Base-by-base conservation (phyloP, 1,140 invertebrate species). In the Belonocnema kinseyi region DNA sequence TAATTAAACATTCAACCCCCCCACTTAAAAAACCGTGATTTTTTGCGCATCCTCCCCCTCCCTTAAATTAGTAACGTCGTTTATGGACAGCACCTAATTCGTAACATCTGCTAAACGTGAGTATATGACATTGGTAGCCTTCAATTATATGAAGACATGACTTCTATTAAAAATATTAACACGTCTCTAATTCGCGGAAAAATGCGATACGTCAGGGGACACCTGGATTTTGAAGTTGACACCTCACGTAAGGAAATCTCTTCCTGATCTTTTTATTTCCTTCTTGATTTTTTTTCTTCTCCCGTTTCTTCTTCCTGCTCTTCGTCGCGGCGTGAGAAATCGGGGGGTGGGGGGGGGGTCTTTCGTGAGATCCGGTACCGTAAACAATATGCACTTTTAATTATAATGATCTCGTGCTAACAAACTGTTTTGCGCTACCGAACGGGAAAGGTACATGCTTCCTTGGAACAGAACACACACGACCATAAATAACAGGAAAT, bases 321-420 rank as follows among this genome's bases (percentile, higher is more conserved):
- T 82, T 82, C 82, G 81, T 85, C 83, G 80, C 80, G 80, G 80
- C 85, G 89, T 88, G 89, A 87, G 89, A 90, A 90, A 84, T 77
- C 76, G 84, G 77, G 86, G 84, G 83, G 81, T 82, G 26, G 26
- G 26, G 4, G 2, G 26, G 2, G 26, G 26, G 26, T 73, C 82
- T 81, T 77, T 84, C 88, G 84, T 88, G 89, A 80, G 88, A 90
- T 77, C 73, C 80, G 78, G 71, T 80, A 81, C 79, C 70, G 76
- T 71, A 82, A 88, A 89, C 89, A 90, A 90, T 90, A 83, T 81
- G 72, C 82, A 82, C 83, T 87, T 89, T 90, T 90, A 89, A 90
- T 90, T 90, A 89, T 86, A 86, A 90, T 88, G 86, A 88, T 88
- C 85, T 82, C 77, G 85, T 83, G 72, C 83, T 86, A 86, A 85